Base-by-base conservation (phyloP, 1,140 invertebrate species). In the Medauroidea extradentata region DNA sequence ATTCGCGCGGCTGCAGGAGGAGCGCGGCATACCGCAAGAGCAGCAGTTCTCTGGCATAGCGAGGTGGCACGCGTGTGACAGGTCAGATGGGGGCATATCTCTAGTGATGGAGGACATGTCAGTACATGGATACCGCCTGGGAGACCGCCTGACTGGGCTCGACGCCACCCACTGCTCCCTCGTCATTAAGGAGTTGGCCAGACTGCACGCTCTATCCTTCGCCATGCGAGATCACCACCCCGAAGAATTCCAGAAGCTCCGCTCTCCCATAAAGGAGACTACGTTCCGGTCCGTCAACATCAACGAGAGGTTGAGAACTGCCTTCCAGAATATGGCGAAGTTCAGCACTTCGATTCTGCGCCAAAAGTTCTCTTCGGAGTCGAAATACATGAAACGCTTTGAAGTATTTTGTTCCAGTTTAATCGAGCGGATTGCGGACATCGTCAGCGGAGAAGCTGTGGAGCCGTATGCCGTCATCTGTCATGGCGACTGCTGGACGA, bases 401-500 rank as follows among this genome's bases (percentile, higher is more conserved):
- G 11, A 11, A 11, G 5, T 4, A 11, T 34, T 34, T 11, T 34
- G 29, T 11, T 34, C 29, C 5, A 11, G 11, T 11, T 34, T 34
- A 4, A 34, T 7, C 29, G 11, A 34, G 29, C 29, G 29, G 5
- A 11, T 11, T 4, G 29, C 4, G 11, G 29, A 4, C 29, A 11
- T 34, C 29, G 29, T 34, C 29, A 34, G 29, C 19, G 63, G 66
- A 43, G 39, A 60, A 29, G 53, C 52, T 9, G 65, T 59, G 8
- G 66, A 72, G 59, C 69, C 68, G 5, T 70, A 65, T 39, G 56
- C 67, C 5, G 69, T 72, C 24, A 24, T 74, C 3, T 64, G 59
- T 2, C 73, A 75, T 25, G 73, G 72, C 7, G 71, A 75, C 50
- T 67, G 57, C 56, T 72, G 72, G 71, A 68, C 68, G 0, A 68